Evolutionary conservation across 2,797 vertebrate species (phyloP), one percentile per base, ranked within the genome.

Genomic region (Aphelocoma californica): DNA sequence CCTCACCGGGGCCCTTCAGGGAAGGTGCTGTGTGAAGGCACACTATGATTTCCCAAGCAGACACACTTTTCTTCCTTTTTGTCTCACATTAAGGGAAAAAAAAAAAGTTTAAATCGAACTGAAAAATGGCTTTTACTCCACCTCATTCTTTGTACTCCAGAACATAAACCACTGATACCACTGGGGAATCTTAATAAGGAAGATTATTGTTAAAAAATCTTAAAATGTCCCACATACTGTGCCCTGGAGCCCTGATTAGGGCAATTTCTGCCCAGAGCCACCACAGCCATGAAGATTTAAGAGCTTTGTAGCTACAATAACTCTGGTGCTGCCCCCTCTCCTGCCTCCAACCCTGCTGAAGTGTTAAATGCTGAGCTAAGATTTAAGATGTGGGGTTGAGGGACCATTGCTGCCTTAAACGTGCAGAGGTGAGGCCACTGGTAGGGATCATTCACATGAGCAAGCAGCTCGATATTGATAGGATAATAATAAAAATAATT

Each of bases 351-450:
- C 32, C n/a, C 56, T 32, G 34, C 72, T 34, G 24, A 24, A 24
- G n/a, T 12, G 24, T 19, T 10, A 36, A 77, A 45, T 1, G 50
- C 32, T 7, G 34, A 70, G 47, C 36, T 10, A 12, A 53, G n/a
- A 45, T 14, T 31, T 6, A 40, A 56, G 23, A 44, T 31, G 38
- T 66, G 31, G n/a, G 42, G 23, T 12, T 1, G 1, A 75, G 73
- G 12, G 25, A 32, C 25, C 31, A 9, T 6, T 19, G 14, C 58
- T 67, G 51, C 38, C 44, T 18, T 14, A 5, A 10, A 11, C 1
- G 5, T 18, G 9, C 14, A 18, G 38, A 48, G 25, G 0, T 50
- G 23, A 53, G 54, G 24, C 21, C 36, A 5, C 1, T 2, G 18
- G n/a, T 2, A 53, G 40, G 56, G 29, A 21, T 7, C 23, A 69